Evolutionary conservation across 1,140 invertebrate genomes (phyloP).

Genomic region (Latrodectus geometricus): DNA sequence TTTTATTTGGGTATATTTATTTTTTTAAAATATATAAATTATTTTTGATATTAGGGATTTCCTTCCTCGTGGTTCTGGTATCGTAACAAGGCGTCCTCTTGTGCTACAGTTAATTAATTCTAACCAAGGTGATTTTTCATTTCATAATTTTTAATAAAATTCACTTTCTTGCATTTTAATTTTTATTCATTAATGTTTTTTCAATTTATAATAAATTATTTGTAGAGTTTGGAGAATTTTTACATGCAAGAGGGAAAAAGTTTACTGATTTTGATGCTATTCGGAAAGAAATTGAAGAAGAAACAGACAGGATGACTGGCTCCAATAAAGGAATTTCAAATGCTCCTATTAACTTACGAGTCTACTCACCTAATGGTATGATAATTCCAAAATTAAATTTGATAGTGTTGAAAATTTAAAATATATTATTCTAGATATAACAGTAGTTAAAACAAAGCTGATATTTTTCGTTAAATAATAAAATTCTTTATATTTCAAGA

Average conservation of each 20-base stretch:
- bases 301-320: slow-evolving; percentile 97
- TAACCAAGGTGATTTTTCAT: slow-evolving; percentile 77
- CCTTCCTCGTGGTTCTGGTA: slow-evolving; percentile 94
- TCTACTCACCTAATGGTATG: slow-evolving; percentile 97
- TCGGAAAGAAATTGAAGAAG: slow-evolving; percentile 95
- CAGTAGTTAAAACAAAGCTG: neutral
- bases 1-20: too few relatives aligned
- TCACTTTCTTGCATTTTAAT: slow-evolving; percentile 10
- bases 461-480: too few relatives aligned
- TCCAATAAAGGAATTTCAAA: slow-evolving; percentile 98
- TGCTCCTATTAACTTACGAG: slow-evolving; percentile 97
- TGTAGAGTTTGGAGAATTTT: slow-evolving; percentile 97
- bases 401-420: neutral
- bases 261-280: slow-evolving; percentile 97
- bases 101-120: slow-evolving; percentile 95
- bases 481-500: too few relatives aligned
- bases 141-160: neutral
- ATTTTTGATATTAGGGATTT: slow-evolving; percentile 83
- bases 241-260: slow-evolving; percentile 98
- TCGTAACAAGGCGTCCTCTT: slow-evolving; percentile 96
- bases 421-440: neutral
- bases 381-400: neutral
- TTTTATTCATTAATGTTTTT: neutral
- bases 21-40: neutral
- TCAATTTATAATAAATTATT: neutral